Evolutionary conservation across 2,113 vertebrate species (phyloP).

Genomic region (Vidua chalybeata): DNA sequence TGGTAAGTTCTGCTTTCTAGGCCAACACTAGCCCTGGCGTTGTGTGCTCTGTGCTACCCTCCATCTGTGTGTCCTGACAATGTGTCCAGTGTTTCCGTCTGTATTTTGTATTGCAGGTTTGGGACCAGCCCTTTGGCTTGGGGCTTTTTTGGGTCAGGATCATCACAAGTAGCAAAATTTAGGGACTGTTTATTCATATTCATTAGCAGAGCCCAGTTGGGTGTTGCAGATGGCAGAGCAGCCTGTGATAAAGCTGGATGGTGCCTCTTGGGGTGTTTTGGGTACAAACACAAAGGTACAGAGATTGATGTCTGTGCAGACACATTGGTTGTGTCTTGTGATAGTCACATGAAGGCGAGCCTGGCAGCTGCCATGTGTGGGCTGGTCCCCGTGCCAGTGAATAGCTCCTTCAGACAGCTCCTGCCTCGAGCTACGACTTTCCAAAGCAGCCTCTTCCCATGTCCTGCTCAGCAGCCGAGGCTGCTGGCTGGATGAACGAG

Average conservation of each 20-base stretch:
- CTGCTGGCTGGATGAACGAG: neutral
- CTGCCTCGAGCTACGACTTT: neutral
- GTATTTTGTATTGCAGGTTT: slow-evolving; percentile 47
- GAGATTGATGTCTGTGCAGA: neutral
- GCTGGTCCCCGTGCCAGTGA: neutral
- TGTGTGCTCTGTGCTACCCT: neutral
- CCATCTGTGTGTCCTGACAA: slow-evolving; percentile 5
- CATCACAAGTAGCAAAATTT: neutral
- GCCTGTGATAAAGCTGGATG: neutral
- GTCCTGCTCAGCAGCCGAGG: neutral
- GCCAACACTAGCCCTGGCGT: neutral
- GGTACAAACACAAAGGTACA: neutral
- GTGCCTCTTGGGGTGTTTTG: neutral
- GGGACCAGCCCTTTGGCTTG: neutral
- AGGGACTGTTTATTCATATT: neutral
- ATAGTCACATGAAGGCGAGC: neutral
- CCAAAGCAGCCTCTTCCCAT: neutral
- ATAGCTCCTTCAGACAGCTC: neutral
- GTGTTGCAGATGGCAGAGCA: neutral
- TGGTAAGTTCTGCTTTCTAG: slow-evolving; percentile 63
- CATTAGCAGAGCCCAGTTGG: neutral
- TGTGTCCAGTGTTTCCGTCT: slow-evolving; percentile 33
- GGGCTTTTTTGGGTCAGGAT: neutral
- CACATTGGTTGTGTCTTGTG: neutral
- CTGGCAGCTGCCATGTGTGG: fast-evolving